These are phyloP conservation scores for Eupithecia subfuscata DNA, from an alignment of 2,888 invertebrate genomes.

Conservation along the genomic window DNA sequence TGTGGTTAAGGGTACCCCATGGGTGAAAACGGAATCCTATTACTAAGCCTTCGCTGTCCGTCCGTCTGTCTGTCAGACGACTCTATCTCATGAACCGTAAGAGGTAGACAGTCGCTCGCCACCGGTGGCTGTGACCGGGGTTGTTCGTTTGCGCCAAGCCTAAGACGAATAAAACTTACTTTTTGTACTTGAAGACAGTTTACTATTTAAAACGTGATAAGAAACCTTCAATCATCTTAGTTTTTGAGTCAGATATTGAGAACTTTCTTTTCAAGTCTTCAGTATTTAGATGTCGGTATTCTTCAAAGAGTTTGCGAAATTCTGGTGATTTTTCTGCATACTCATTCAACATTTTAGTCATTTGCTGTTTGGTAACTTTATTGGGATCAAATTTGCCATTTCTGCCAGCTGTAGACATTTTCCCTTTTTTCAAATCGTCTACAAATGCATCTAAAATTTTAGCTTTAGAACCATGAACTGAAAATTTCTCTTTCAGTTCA, in stretches of 20 bases:
- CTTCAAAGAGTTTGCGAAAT: background rate
- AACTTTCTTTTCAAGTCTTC: background rate
- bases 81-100: no score
- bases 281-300: background rate
- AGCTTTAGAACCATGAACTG: background rate
- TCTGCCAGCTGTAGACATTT: background rate
- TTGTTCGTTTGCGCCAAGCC: no score
- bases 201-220: background rate
- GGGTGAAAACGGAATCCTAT: no score
- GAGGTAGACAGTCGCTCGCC: no score
- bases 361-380: background rate
- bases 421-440: conserved; percentile 7
- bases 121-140: no score
- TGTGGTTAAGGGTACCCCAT: no score
- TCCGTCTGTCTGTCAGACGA: no score
- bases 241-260: background rate
- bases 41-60: no score
- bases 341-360: background rate
- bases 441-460: conserved; percentile 8
- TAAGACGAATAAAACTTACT: background rate
- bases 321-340: background rate
- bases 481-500: conserved; percentile 8
- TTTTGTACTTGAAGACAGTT: background rate
- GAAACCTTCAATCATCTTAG: background rate
- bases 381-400: background rate